Evolutionary conservation across 92 coral and sea anemone species (phyloP).

Genomic region (Pocillopora grandis): DNA sequence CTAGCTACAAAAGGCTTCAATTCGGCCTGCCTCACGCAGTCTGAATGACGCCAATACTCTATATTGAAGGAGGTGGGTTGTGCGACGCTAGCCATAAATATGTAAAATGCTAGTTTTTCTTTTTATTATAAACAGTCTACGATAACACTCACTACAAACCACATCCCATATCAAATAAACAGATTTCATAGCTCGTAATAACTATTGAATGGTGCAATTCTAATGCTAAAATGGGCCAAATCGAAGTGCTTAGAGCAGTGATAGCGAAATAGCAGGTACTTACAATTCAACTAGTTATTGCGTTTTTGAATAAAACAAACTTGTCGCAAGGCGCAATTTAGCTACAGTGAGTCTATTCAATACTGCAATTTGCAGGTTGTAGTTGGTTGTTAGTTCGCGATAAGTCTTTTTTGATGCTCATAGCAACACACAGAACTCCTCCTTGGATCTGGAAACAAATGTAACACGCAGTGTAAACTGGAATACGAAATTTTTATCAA

Average conservation of each 20-base stretch:
- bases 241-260: neutral
- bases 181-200: neutral
- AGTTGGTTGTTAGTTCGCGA: neutral
- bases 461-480: conserved; percentile 18
- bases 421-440: neutral
- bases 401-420: neutral
- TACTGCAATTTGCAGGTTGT: neutral
- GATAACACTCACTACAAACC: neutral
- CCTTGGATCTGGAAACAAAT: neutral
- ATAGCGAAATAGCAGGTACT: neutral
- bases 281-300: neutral
- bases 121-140: neutral
- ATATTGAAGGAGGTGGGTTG: neutral
- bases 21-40: no score
- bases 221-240: neutral
- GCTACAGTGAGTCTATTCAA: neutral
- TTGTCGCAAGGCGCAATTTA: neutral
- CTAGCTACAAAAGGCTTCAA: no score
- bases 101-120: neutral
- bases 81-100: neutral
- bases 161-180: neutral
- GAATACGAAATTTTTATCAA: conserved; percentile 5
- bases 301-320: neutral
- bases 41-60: no score
- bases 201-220: neutral